A percentile compares a stretch with the other conserved stretches of the same genome.
phyloP scores from a whole-genome alignment of 2,797 vertebrate genomes.

The Furcifer pardalis region DNA sequence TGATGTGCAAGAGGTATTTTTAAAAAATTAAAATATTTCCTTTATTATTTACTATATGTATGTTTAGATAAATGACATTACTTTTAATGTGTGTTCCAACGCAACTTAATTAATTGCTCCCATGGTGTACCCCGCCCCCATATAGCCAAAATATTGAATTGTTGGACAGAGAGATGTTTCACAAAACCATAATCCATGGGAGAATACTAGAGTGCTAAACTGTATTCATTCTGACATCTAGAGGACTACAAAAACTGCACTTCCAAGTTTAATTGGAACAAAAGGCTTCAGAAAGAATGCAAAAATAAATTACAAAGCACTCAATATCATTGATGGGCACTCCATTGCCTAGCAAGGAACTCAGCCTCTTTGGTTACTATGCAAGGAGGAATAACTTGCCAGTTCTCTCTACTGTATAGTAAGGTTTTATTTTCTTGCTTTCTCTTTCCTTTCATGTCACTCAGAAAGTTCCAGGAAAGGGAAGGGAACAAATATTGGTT shows the following conservation, averaged over 20 bases:
- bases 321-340: not conserved
- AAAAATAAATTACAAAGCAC: not conserved
- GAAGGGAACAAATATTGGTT: constrained; percentile 24
- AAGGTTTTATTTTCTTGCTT: constrained; percentile 19
- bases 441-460: constrained; percentile 43
- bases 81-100: not conserved
- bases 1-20: not conserved
- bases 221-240: not conserved
- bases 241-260: not conserved
- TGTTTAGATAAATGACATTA: not conserved
- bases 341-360: constrained; percentile 2
- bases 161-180: not conserved
- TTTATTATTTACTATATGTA: not conserved
- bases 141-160: not conserved
- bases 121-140: not conserved
- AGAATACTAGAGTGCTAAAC: not conserved
- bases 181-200: not conserved
- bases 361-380: not conserved
- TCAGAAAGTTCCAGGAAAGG: constrained; percentile 42
- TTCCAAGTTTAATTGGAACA: not conserved
- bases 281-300: not conserved
- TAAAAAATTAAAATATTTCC: not conserved
- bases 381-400: constrained; percentile 4
- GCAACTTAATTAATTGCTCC: not conserved
- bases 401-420: not conserved